Conservation (phyloP, 1,140 invertebrate genomes). For the Calephelis nemesis region DNA sequence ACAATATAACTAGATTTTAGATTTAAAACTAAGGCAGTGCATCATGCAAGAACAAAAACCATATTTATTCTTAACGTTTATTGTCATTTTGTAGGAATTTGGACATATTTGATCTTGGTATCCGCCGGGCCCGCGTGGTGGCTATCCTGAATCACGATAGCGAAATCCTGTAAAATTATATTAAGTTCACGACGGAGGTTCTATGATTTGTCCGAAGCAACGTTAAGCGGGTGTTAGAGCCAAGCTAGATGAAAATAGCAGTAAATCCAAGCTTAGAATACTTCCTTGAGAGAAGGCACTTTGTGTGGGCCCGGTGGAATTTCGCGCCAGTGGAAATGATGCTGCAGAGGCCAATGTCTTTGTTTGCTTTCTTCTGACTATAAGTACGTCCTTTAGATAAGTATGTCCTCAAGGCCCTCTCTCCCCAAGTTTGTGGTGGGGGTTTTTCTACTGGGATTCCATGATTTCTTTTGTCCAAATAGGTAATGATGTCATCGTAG, state of each 20-base stretch:
- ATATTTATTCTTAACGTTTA: slow-evolving; percentile 39
- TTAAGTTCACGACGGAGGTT: slow-evolving; percentile 59
- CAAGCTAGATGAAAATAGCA: slow-evolving; percentile 72
- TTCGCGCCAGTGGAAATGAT: slow-evolving; percentile 79
- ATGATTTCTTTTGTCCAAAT: slow-evolving; percentile 86
- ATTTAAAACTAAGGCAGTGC: slow-evolving; percentile 25
- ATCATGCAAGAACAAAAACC: slow-evolving; percentile 36
- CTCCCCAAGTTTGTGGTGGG: slow-evolving; percentile 89
- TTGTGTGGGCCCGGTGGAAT: slow-evolving; percentile 81
- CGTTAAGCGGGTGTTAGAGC: slow-evolving; percentile 67
- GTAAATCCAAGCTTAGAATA: slow-evolving; percentile 78
- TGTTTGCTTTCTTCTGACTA: slow-evolving; percentile 40
- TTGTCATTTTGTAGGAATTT: slow-evolving; percentile 54
- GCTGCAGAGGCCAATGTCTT: slow-evolving; percentile 75
- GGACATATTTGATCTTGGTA: slow-evolving; percentile 35
- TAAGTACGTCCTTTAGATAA: slow-evolving; percentile 66
- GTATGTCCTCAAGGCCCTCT: slow-evolving; percentile 86
- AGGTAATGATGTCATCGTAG: slow-evolving; percentile 91
- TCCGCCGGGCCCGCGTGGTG: slow-evolving; percentile 31
- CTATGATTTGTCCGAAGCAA: slow-evolving; percentile 56
- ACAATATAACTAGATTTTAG: too few relatives aligned
- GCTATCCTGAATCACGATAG: slow-evolving; percentile 53
- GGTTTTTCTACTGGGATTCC: slow-evolving; percentile 85
- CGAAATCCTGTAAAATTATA: slow-evolving; percentile 72
- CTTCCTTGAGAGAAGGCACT: slow-evolving; percentile 82